These are phyloP conservation scores for Temnothorax curvispinosus DNA, from an alignment of 1,140 invertebrate genomes.

Conservation along the genomic window DNA sequence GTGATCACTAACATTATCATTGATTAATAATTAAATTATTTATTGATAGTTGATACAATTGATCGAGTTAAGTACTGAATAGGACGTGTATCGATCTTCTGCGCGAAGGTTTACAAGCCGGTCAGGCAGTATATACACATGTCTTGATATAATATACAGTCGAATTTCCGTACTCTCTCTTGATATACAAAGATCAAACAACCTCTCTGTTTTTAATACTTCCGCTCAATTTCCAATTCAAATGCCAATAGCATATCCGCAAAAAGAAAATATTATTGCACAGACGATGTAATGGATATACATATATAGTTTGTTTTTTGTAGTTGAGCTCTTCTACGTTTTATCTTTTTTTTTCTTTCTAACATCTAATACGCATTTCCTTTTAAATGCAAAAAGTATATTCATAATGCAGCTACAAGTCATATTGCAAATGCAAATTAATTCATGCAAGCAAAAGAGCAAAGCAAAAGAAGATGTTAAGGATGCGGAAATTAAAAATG, in stretches of 20 bases:
- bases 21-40: neutral
- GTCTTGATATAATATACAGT: neutral
- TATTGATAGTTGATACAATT: neutral
- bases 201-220: neutral
- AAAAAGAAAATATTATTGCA: neutral
- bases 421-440: neutral
- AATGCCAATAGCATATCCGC: neutral
- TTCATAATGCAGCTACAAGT: neutral
- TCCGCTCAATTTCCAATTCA: neutral
- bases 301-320: neutral
- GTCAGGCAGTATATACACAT: neutral
- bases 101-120: constrained; percentile 57
- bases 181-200: neutral
- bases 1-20: neutral
- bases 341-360: neutral
- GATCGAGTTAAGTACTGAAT: constrained; percentile 59
- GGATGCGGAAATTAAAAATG: neutral
- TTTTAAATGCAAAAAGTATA: neutral
- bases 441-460: no score
- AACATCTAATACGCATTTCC: neutral
- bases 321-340: neutral
- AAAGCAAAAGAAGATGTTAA: neutral
- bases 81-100: constrained; percentile 53
- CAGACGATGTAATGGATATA: neutral
- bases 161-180: neutral